Evolutionary conservation across 2,888 invertebrate species (phyloP).

Genomic region (Archaeoteleia sp.): DNA sequence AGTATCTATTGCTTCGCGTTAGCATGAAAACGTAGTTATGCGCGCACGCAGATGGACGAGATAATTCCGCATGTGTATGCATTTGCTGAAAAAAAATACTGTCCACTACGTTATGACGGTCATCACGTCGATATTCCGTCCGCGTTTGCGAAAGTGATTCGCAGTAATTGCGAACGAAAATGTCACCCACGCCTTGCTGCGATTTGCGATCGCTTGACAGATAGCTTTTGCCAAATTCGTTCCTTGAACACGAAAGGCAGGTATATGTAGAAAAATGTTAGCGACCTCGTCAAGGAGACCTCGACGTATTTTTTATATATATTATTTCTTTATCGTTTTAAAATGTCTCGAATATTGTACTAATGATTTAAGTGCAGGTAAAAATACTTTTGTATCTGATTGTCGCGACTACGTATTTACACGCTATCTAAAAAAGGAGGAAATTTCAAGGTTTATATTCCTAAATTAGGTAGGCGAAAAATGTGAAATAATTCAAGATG

Average conservation of each 20-base stretch:
- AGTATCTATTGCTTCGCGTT: constrained; percentile 36
- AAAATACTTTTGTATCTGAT: no score
- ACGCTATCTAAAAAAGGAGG: no score
- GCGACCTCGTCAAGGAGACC: no score
- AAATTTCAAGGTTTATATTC: no score
- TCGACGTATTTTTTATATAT: no score
- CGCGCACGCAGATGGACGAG: constrained; percentile 26
- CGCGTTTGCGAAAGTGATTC: constrained; percentile 19
- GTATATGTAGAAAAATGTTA: no score
- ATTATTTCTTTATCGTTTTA: no score
- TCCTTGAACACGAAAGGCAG: background rate
- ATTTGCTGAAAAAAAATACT: constrained; percentile 3
- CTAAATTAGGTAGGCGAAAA: no score
- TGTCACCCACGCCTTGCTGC: constrained; percentile 23
- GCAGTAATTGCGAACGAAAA: constrained; percentile 15
- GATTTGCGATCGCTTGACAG: constrained; percentile 14
- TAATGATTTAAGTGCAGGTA: no score
- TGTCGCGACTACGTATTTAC: no score
- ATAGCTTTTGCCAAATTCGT: constrained; percentile 20
- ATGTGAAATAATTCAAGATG: no score
- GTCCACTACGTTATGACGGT: background rate
- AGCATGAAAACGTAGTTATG: constrained; percentile 40
- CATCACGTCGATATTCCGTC: constrained; percentile 29
- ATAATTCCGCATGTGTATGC: constrained; percentile 18
- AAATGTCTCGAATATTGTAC: no score